These are phyloP conservation scores for Ranitomeya imitator DNA, from an alignment of 2,113 vertebrate species.

Conservation along the genomic window DNA sequence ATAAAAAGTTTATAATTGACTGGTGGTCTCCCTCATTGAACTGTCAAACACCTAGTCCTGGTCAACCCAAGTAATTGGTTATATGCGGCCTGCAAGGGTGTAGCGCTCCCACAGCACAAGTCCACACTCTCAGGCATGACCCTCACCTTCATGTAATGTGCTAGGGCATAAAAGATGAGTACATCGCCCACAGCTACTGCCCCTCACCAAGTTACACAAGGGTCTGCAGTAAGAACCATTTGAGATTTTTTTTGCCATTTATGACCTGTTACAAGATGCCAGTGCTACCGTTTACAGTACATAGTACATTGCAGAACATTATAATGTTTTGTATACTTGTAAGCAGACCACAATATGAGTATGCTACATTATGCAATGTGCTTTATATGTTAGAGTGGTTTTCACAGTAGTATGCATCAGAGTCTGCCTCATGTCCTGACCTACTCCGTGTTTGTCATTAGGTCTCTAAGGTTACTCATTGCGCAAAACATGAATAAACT, in stretches of 20 bases:
- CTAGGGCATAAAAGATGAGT: too few relatives aligned
- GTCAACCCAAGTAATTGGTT: too few relatives aligned
- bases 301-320: background rate
- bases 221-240: background rate
- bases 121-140: too few relatives aligned
- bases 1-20: too few relatives aligned
- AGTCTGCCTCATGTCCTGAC: slow-evolving; percentile 37
- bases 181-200: too few relatives aligned
- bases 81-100: too few relatives aligned
- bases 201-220: background rate
- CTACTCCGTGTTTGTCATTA: slow-evolving; percentile 34
- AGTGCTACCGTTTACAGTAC: background rate
- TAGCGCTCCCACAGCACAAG: too few relatives aligned
- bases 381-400: background rate
- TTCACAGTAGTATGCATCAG: slow-evolving; percentile 21
- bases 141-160: too few relatives aligned
- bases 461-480: slow-evolving; percentile 44
- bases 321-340: background rate
- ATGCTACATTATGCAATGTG: background rate
- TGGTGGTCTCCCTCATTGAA: too few relatives aligned
- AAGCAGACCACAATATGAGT: background rate
- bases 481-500: slow-evolving; percentile 15
- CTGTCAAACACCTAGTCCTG: too few relatives aligned
- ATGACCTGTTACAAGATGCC: background rate
- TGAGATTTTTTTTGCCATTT: background rate